phyloP scores from a whole-genome alignment of 2,113 vertebrate genomes.

The Grammomys surdaster region DNA sequence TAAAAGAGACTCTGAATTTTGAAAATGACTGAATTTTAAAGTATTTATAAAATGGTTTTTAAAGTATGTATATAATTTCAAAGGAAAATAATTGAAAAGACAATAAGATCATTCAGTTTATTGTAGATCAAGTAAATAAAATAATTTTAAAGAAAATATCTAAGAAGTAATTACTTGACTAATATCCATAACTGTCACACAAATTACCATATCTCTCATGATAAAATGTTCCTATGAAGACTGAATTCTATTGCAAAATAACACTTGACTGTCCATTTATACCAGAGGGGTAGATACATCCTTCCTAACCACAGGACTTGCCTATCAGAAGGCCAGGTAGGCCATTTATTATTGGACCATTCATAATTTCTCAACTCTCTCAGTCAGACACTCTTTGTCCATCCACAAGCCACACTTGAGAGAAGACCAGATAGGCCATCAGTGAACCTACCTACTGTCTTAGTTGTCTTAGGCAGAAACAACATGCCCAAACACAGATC shows the following conservation, averaged over 20 bases:
- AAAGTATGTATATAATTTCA: background rate
- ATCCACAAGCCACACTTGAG: too few species aligned
- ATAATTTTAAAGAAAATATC: background rate
- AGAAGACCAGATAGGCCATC: too few species aligned
- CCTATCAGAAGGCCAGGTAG: too few species aligned
- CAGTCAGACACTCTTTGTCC: too few species aligned
- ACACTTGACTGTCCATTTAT: too few species aligned
- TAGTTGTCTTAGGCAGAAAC: too few species aligned
- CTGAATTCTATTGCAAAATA: background rate
- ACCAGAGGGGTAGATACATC: too few species aligned
- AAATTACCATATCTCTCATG: background rate
- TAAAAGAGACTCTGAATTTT: background rate
- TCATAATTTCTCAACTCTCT: too few species aligned
- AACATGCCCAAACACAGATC: too few species aligned
- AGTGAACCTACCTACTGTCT: too few species aligned
- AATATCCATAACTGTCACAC: background rate
- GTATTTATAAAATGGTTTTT: background rate
- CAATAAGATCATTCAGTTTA: background rate
- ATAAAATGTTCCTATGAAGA: background rate
- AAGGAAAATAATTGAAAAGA: background rate
- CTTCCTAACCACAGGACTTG: too few species aligned
- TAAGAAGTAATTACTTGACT: background rate
- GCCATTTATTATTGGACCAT: too few species aligned
- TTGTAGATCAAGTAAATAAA: background rate
- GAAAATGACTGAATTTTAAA: background rate